Evolutionary conservation across 35 echinoderm and acorn worm genomes (phyloP).

Genomic region (Apostichopus japonicus): DNA sequence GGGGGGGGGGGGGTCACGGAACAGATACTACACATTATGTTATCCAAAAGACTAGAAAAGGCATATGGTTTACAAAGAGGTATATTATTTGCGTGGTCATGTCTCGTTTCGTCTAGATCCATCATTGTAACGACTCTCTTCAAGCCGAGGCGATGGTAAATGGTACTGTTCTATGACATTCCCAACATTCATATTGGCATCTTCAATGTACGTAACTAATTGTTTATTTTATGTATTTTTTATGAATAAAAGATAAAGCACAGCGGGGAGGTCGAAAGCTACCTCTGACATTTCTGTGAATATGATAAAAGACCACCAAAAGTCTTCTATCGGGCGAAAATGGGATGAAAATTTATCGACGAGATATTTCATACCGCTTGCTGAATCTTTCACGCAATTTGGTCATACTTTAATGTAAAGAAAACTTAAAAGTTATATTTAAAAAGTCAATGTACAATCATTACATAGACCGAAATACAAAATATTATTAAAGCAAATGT

Average conservation of each 20-base stretch:
- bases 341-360: neutral
- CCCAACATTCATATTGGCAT: neutral
- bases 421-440: neutral
- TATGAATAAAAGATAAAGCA: neutral
- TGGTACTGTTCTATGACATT: neutral
- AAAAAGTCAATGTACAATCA: too few species aligned
- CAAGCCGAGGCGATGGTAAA: neutral
- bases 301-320: neutral
- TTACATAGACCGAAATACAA: too few species aligned
- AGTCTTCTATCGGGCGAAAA: neutral
- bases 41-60: too few species aligned
- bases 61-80: too few species aligned
- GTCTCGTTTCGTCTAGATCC: neutral
- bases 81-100: too few species aligned
- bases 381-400: neutral
- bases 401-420: neutral
- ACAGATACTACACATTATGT: too few species aligned
- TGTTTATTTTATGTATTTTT: neutral
- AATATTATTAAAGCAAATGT: too few species aligned
- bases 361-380: neutral
- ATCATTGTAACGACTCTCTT: neutral
- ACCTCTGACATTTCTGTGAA: neutral
- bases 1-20: too few species aligned
- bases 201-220: neutral
- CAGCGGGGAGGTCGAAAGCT: neutral